These are phyloP conservation scores for Rhabdomys dilectus DNA, from an alignment of 2,113 vertebrate genomes.

Conservation along the genomic window DNA sequence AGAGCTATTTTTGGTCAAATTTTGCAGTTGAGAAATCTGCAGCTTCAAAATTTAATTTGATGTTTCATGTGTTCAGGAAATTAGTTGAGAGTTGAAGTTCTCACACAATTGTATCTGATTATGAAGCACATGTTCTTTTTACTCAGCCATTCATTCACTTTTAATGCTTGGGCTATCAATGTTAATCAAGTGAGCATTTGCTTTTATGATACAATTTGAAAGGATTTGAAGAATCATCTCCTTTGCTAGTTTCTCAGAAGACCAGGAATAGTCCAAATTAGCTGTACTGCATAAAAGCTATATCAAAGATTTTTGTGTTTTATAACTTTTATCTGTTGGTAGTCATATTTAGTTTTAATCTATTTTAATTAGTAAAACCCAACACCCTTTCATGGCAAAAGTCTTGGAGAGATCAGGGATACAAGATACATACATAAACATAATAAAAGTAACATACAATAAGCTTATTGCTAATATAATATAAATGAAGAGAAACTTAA, in stretches of 20 bases:
- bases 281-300: background rate
- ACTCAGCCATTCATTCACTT: background rate
- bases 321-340: constrained; percentile 7
- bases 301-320: constrained; percentile 21
- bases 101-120: constrained; percentile 31
- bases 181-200: constrained; percentile 41
- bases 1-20: background rate
- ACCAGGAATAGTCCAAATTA: background rate
- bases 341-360: background rate
- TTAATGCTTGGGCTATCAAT: background rate
- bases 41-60: constrained; percentile 32
- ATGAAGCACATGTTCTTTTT: background rate
- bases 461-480: no score
- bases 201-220: constrained; percentile 50
- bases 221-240: background rate
- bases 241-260: background rate
- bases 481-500: no score
- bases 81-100: background rate
- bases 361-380: constrained; percentile 10
- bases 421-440: no score
- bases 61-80: constrained; percentile 15
- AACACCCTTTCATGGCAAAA: no score
- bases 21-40: background rate
- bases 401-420: no score
- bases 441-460: no score